Evolutionary conservation across 2,888 invertebrate species (phyloP).

Genomic region (Clepsis dumicolana): DNA sequence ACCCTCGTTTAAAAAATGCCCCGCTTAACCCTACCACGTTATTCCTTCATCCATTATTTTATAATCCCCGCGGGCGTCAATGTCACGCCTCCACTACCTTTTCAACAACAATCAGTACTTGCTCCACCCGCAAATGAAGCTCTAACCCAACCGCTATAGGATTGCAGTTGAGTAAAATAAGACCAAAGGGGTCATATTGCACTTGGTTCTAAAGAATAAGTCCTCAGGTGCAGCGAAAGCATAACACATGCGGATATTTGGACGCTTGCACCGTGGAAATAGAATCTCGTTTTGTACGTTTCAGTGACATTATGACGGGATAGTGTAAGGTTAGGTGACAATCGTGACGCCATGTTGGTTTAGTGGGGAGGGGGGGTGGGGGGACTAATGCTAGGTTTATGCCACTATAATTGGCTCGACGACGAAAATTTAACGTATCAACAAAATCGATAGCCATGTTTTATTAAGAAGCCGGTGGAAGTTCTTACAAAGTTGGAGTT

Average conservation of each 20-base stretch:
- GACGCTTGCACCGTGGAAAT: conserved; percentile 52
- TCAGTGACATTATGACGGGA: conserved; percentile 48
- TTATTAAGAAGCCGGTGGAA: conserved; percentile 65
- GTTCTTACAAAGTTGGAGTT: conserved; percentile 53
- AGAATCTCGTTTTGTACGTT: conserved; percentile 48
- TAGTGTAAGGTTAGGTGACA: conserved; percentile 77
- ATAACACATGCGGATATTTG: conserved; percentile 46
- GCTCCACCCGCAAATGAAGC: conserved; percentile 54
- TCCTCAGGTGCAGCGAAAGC: conserved; percentile 68
- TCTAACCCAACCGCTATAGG: conserved; percentile 47
- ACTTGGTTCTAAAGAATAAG: conserved; percentile 75
- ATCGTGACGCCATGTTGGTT: conserved; percentile 84
- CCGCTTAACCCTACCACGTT: conserved; percentile 76
- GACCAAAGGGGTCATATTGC: conserved; percentile 73
- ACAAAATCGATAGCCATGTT: conserved; percentile 68
- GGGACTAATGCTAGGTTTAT: conserved; percentile 82
- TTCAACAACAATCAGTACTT: conserved; percentile 70
- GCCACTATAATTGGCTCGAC: conserved; percentile 79
- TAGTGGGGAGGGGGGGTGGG: conserved; percentile 71
- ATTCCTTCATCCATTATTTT: conserved; percentile 81
- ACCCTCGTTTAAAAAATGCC: conserved; percentile 67
- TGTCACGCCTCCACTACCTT: conserved; percentile 81
- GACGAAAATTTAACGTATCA: conserved; percentile 67
- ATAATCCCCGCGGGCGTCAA: conserved; percentile 79
- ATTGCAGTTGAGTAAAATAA: conserved; percentile 47